Evolutionary conservation across 1,140 invertebrate species (phyloP), one percentile per base, ranked within the genome.

Genomic region (Polypedilum pembai): DNA sequence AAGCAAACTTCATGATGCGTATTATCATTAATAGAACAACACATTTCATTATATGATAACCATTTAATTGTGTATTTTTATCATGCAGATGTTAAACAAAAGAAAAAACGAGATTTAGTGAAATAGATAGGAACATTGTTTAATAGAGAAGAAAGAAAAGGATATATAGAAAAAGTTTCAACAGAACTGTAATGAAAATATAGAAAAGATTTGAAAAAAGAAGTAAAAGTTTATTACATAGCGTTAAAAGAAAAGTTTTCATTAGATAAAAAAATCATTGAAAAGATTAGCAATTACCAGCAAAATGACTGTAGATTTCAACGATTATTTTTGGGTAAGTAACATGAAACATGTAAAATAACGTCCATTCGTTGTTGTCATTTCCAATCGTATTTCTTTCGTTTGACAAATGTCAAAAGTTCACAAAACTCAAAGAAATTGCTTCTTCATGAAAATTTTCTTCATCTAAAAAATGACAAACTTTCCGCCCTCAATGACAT

Each of bases 311-410:
- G 90, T 92, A 78, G 89, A 91, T 81, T 92, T 92, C 83, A 89
- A 88, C 79, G 89, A 92, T 83, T 91, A 90, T 82, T 92, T 92
- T 85, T 92, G 90, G 90, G 90, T 91, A 83, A 87, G 87, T 84
- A 73, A 41, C 24, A 33, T 33, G 24, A 33, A 33, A 33, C n/a
- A 33, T 33, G 1, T 33, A 3, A 3, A 33, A 3, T 33, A n/a
- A n/a, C 24, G 5, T 33, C 5, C 24, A 33, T 33, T 33, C 24
- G 24, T 33, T 5, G 24, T 33, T 33, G 24, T 33, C 24, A 33
- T 33, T 5, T 33, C 24, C 24, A 33, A 33, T 33, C 5, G 24
- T 56, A 1, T 56, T 56, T 17, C 45, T 2, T 15, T 15, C 8
- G 45, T 56, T 56, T 2, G 8, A 15, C 1, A 8, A 56, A 56